These are phyloP conservation scores for Phalloptychus januarius DNA, from an alignment of 2,797 vertebrate genomes.

Conservation along the genomic window DNA sequence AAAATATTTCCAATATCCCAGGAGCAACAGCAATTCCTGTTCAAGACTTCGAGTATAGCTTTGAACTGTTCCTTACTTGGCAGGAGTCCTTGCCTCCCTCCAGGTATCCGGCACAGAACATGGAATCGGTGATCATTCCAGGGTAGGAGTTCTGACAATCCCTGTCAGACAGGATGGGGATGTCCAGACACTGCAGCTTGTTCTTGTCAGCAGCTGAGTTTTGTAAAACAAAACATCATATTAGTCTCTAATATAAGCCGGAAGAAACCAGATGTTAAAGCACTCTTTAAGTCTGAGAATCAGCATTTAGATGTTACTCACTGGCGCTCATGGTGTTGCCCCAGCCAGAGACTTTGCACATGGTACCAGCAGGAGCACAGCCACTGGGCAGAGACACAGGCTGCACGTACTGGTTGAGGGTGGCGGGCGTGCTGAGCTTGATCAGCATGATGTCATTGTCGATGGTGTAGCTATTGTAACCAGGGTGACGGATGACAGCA, in stretches of 20 bases:
- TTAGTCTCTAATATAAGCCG: not conserved
- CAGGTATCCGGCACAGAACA: constrained; percentile 76
- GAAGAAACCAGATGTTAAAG: not conserved
- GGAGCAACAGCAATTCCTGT: too few species aligned
- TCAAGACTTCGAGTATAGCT: not conserved
- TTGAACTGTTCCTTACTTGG: constrained; percentile 56
- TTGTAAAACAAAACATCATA: not conserved
- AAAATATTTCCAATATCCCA: not conserved
- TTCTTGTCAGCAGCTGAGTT: constrained; percentile 44
- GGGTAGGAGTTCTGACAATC: constrained; percentile 70
- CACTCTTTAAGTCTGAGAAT: not conserved
- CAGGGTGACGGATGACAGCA: constrained; percentile 76
- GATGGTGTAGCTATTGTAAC: constrained; percentile 57
- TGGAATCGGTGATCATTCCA: constrained; percentile 68
- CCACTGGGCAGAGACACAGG: constrained; percentile 78
- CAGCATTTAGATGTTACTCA: constrained; percentile 47
- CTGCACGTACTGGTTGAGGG: constrained; percentile 76
- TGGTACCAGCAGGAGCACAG: constrained; percentile 77
- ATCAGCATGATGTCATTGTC: constrained; percentile 90
- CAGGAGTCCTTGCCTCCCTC: constrained; percentile 78
- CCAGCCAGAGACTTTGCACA: constrained; percentile 85
- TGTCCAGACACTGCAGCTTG: constrained; percentile 73
- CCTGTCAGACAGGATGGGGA: constrained; percentile 64
- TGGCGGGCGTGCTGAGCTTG: constrained; percentile 78
- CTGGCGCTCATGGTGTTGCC: constrained; percentile 82